Percentiles rank a stretch among this genome's conserved stretches.
phyloP scores from a whole-genome alignment of 2,888 invertebrate species.

The Laothoe populi region DNA sequence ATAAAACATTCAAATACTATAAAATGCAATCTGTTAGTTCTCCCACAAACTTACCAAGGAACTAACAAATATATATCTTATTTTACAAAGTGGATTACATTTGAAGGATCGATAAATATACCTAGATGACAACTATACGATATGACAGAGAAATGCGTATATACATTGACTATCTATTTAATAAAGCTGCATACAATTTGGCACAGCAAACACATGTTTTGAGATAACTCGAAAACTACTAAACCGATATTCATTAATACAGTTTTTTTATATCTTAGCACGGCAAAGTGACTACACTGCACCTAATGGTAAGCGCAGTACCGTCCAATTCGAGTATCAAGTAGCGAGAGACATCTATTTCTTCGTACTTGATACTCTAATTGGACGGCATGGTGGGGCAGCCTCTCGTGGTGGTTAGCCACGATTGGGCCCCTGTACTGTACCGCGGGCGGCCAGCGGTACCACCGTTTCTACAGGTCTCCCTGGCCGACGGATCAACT shows the following conservation, averaged over 20 bases:
- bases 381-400: too few species aligned
- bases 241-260: slow-evolving; percentile 6
- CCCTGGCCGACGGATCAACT: too few species aligned
- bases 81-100: neutral
- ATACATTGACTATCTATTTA: neutral
- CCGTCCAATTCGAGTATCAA: too few species aligned
- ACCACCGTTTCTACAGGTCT: too few species aligned
- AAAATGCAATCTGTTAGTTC: neutral
- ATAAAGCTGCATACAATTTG: neutral
- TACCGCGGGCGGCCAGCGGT: too few species aligned
- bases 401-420: too few species aligned
- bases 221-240: neutral
- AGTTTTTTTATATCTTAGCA: too few species aligned
- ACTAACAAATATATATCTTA: neutral
- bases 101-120: slow-evolving; percentile 2
- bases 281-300: too few species aligned
- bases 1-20: slow-evolving; percentile 7
- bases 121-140: neutral
- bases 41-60: neutral
- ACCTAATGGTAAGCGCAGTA: too few species aligned
- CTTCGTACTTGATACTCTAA: too few species aligned
- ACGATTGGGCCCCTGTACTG: too few species aligned
- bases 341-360: too few species aligned
- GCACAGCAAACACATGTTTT: slow-evolving; percentile 3
- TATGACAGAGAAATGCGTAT: neutral